phyloP scores from a whole-genome alignment of 1,140 invertebrate species.

The Atta cephalotes region DNA sequence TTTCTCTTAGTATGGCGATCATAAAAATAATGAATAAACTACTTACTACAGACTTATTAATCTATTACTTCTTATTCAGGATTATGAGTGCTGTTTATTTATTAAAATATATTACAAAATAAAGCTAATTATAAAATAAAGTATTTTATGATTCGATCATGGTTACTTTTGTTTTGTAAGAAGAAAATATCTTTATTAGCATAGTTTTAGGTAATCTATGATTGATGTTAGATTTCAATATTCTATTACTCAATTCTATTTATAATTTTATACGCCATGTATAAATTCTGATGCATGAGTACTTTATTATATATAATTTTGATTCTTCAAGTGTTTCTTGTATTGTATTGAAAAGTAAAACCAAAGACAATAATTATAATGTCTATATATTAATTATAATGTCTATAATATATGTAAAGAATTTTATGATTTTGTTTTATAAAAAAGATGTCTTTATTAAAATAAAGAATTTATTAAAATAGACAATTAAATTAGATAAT shows the following conservation, averaged over 20 bases:
- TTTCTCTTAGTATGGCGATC: background rate
- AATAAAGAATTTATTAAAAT: background rate
- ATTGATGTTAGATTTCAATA: background rate
- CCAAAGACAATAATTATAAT: too few species aligned
- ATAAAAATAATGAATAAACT: background rate
- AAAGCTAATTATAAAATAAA: slow-evolving; percentile 17
- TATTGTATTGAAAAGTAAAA: background rate
- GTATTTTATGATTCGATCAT: background rate
- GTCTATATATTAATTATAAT: too few species aligned
- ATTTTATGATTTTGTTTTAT: background rate
- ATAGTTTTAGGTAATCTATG: background rate
- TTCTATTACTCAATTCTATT: background rate
- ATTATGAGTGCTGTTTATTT: background rate
- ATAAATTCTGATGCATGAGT: background rate
- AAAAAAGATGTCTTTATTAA: background rate
- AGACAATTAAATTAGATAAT: background rate
- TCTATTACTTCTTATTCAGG: background rate
- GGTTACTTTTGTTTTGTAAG: background rate
- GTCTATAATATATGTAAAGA: too few species aligned
- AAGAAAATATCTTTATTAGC: background rate
- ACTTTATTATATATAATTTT: background rate
- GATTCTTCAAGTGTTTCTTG: background rate
- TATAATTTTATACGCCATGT: background rate
- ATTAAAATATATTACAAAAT: background rate
- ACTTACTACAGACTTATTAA: too few species aligned